A percentile compares a stretch with the other conserved stretches of the same genome.
Conservation (phyloP, 2,888 invertebrate species). For the Chromoteleia sp. region DNA sequence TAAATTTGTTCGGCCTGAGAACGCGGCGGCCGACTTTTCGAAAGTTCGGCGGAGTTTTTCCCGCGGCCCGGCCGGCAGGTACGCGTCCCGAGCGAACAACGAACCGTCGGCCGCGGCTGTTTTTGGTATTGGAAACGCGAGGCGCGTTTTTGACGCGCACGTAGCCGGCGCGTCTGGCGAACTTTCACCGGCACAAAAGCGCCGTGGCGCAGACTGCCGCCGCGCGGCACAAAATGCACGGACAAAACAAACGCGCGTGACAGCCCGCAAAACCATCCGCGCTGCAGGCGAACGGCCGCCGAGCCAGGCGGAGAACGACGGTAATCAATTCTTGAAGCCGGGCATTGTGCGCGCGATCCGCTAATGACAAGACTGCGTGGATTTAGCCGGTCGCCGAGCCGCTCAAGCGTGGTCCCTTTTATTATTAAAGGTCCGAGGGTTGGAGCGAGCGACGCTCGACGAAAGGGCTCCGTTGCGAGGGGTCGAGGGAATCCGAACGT, state of each 20-base stretch:
- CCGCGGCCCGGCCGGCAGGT: slow-evolving; percentile 3
- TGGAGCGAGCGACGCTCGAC: slow-evolving; percentile 21
- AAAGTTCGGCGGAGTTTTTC: slow-evolving; percentile 35
- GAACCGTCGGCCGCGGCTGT: slow-evolving; percentile 11
- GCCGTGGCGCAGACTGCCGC: slow-evolving; percentile 7
- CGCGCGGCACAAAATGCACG: slow-evolving; percentile 32
- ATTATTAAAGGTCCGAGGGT: slow-evolving; percentile 64
- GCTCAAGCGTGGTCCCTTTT: slow-evolving; percentile 63
- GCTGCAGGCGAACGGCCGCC: slow-evolving; percentile 35
- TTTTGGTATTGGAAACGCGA: slow-evolving; percentile 17
- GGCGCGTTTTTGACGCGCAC: too few relatives aligned
- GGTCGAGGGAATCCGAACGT: slow-evolving; percentile 37
- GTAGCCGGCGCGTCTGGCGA: slow-evolving; percentile 13
- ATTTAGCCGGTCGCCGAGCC: slow-evolving; percentile 50
- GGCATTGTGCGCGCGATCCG: slow-evolving; percentile 64
- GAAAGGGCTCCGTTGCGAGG: slow-evolving; percentile 44
- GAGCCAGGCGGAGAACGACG: slow-evolving; percentile 37
- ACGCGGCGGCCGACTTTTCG: slow-evolving; percentile 24
- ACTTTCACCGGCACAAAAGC: slow-evolving; percentile 45
- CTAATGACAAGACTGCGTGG: slow-evolving; percentile 67
- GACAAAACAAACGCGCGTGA: slow-evolving; percentile 55
- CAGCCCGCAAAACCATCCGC: slow-evolving; percentile 59
- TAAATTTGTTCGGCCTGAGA: slow-evolving; percentile 1
- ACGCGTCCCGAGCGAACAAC: slow-evolving; percentile 6
- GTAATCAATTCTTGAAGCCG: slow-evolving; percentile 64